Evolutionary conservation across 1,140 invertebrate species (phyloP).

Genomic region (Sitobion miscanthi): DNA sequence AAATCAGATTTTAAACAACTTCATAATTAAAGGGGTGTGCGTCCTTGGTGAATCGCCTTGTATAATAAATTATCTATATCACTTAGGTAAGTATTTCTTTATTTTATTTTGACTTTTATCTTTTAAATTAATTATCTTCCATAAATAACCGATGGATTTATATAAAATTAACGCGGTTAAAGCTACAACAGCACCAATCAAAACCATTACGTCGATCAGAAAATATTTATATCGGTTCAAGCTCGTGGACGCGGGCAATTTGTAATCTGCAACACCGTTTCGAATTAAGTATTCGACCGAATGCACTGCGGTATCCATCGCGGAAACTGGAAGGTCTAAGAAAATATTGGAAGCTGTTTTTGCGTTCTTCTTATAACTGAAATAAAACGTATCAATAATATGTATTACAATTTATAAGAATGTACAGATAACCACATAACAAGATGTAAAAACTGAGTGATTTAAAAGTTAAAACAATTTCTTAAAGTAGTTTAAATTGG

Average conservation of each 20-base stretch:
- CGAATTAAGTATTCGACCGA: conserved; percentile 70
- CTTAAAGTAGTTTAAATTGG: too few relatives aligned
- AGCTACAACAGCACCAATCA: background rate
- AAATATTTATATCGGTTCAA: conserved; percentile 58
- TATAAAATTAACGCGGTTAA: background rate
- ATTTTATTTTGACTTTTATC: background rate
- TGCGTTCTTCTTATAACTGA: conserved; percentile 57
- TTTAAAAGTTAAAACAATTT: too few relatives aligned
- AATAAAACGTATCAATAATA: background rate
- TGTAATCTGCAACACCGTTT: conserved; percentile 63
- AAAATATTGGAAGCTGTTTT: conserved; percentile 58
- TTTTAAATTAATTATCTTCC: background rate
- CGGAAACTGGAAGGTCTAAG: conserved; percentile 64
- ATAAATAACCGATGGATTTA: background rate
- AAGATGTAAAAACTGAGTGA: background rate
- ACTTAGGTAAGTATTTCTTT: background rate
- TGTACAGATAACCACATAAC: background rate
- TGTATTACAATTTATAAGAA: too few relatives aligned
- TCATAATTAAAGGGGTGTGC: too few relatives aligned
- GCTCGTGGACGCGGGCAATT: background rate
- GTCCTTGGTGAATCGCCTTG: too few relatives aligned
- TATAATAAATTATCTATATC: too few relatives aligned
- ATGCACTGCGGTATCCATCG: conserved; percentile 67
- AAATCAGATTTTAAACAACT: too few relatives aligned
- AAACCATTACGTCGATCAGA: conserved; percentile 56